A percentile compares a stretch with the other conserved stretches of the same genome.
Evolutionary conservation across 2,797 vertebrate genomes (phyloP).

Genomic region (Ciconia nigra): DNA sequence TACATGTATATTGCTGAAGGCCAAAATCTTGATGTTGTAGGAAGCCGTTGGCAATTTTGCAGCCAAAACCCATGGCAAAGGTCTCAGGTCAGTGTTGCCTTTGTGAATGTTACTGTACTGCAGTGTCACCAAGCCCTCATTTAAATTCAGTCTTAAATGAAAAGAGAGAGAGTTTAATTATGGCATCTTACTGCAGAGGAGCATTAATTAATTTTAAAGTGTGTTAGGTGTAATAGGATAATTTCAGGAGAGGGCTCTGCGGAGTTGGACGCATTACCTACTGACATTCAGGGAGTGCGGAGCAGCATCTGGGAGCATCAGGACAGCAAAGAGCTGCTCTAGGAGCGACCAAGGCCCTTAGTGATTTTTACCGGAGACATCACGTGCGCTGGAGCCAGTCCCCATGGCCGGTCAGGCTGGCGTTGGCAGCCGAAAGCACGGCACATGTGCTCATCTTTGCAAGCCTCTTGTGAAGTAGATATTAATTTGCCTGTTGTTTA

Average conservation of each 20-base stretch:
- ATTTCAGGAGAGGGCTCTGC: not conserved
- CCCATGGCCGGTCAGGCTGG: fast-evolving
- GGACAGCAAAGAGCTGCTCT: not conserved
- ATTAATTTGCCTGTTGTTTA: not conserved
- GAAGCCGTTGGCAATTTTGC: not conserved
- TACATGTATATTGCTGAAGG: not conserved
- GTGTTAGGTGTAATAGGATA: not conserved
- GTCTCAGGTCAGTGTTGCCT: not conserved
- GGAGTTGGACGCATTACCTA: fast-evolving
- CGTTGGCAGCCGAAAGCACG: not conserved
- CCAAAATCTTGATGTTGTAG: not conserved
- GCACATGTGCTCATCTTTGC: fast-evolving
- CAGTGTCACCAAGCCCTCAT: not conserved
- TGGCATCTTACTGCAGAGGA: not conserved
- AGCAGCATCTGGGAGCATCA: not conserved
- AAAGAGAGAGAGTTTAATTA: constrained; percentile 15
- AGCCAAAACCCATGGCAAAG: not conserved
- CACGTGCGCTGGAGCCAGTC: fast-evolving
- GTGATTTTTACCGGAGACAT: not conserved
- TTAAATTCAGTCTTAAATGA: constrained; percentile 6
- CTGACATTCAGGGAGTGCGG: fast-evolving
- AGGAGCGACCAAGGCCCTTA: fast-evolving
- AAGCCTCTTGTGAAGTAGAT: not conserved
- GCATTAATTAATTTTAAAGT: constrained; percentile 13
- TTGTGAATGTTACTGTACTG: not conserved